Percentiles rank a stretch among this genome's conserved stretches.
Evolutionary conservation across 2,113 vertebrate genomes (phyloP).

Genomic region (Narcine bancroftii): DNA sequence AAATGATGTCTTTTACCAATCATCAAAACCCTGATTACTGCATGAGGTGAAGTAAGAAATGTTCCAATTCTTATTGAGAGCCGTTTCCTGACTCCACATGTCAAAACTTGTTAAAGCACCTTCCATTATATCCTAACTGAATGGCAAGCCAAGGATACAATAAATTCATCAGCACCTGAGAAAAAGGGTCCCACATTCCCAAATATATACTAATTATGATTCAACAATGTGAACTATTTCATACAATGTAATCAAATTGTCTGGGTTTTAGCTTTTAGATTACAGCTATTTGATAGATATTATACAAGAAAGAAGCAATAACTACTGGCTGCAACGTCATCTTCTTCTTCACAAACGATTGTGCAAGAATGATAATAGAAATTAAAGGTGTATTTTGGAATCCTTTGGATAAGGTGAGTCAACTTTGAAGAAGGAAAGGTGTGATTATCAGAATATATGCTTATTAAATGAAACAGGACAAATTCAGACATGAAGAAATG

Average conservation of each 20-base stretch:
- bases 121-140: neutral
- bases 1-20: neutral
- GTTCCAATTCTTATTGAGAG: no score
- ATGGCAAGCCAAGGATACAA: neutral
- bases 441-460: neutral
- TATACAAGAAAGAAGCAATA: neutral
- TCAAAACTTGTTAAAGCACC: neutral
- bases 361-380: neutral
- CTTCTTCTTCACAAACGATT: neutral
- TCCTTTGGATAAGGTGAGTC: neutral
- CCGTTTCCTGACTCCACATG: no score
- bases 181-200: neutral
- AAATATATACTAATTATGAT: neutral
- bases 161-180: neutral
- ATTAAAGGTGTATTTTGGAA: neutral
- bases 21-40: no score
- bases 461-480: neutral
- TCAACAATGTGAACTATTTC: neutral
- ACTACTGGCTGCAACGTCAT: no score
- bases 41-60: neutral
- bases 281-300: neutral
- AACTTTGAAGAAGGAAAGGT: no score
- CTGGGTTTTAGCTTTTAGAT: neutral
- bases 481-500: neutral
- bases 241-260: neutral